Conservation (phyloP, 2,797 vertebrate species). For the Thunnus albacares region DNA sequence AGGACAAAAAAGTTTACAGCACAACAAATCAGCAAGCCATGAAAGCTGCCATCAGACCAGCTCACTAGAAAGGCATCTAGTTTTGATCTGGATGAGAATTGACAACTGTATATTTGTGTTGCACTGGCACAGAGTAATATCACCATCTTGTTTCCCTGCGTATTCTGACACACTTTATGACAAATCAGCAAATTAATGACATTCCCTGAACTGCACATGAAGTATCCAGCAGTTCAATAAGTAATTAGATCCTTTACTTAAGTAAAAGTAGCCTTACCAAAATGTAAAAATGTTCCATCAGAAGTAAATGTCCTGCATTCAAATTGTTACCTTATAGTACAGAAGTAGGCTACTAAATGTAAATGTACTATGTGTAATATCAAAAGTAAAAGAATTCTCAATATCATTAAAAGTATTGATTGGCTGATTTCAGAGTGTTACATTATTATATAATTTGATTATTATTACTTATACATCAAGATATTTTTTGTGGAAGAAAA, state of each 20-base stretch:
- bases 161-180: constrained; percentile 2
- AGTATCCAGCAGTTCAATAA: neutral
- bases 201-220: no score
- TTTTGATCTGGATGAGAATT: neutral
- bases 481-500: no score
- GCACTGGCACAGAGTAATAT: neutral
- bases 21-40: constrained; percentile 6
- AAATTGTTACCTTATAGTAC: no score
- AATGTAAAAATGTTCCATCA: neutral
- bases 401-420: no score
- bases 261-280: neutral
- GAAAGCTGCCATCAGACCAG: neutral
- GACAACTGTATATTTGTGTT: neutral
- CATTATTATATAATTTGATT: no score
- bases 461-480: no score
- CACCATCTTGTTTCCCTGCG: neutral
- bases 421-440: no score
- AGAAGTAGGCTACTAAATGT: no score
- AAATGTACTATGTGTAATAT: no score
- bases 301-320: no score
- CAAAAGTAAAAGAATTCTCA: no score
- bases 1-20: constrained; percentile 4
- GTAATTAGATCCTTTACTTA: neutral
- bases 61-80: neutral
- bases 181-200: no score